phyloP scores from a whole-genome alignment of 92 coral and sea anemone species.

The Epizoanthus rinbou region DNA sequence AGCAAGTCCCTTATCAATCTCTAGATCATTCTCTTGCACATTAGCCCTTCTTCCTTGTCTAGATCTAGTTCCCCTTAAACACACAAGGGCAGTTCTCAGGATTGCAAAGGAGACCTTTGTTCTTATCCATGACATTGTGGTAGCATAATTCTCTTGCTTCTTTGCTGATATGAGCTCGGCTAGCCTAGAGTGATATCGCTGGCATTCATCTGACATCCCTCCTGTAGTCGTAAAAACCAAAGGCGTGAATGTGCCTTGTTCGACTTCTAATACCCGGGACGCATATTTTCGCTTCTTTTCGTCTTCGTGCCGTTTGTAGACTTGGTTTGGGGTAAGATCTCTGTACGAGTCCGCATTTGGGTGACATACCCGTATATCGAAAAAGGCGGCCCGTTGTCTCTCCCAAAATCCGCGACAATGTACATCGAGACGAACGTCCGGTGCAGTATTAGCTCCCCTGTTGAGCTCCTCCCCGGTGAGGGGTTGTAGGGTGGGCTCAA shows the following conservation, averaged over 20 bases:
- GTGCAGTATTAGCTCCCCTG: slow-evolving; percentile 26
- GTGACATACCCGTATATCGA: slow-evolving; percentile 14
- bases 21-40: slow-evolving; percentile 30
- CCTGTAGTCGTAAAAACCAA: slow-evolving; percentile 50
- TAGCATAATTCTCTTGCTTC: slow-evolving; percentile 55
- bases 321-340: slow-evolving; percentile 44
- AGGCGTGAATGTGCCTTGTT: slow-evolving; percentile 55
- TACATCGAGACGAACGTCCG: slow-evolving; percentile 35
- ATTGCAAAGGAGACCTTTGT: slow-evolving; percentile 46
- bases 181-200: slow-evolving; percentile 41
- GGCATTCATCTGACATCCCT: slow-evolving; percentile 45
- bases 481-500: slow-evolving; percentile 47
- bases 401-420: slow-evolving; percentile 37
- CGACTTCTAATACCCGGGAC: slow-evolving; percentile 44
- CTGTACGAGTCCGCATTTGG: slow-evolving; percentile 31
- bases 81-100: slow-evolving; percentile 48
- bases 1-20: slow-evolving; percentile 32
- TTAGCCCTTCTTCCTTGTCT: slow-evolving; percentile 39
- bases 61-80: slow-evolving; percentile 47
- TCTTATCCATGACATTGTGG: slow-evolving; percentile 48
- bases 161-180: slow-evolving; percentile 46
- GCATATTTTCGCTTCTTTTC: slow-evolving; percentile 55
- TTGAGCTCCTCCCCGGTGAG: slow-evolving; percentile 40
- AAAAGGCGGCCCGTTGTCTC: slow-evolving; percentile 37
- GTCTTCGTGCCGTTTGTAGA: slow-evolving; percentile 43